Conservation (phyloP, 2,888 invertebrate species). For the Lasioglossum vierecki region DNA sequence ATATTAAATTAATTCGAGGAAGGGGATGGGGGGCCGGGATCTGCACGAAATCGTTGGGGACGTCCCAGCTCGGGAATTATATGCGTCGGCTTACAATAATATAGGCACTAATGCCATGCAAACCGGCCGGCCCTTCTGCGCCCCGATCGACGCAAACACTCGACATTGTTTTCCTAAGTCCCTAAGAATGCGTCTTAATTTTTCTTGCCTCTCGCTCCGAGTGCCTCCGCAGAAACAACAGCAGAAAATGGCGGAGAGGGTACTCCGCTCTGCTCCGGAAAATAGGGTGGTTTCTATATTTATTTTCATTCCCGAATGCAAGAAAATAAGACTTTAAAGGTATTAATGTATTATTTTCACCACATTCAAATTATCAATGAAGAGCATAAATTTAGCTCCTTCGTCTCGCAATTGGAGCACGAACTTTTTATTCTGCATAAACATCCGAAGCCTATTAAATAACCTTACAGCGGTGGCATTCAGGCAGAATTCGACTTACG, state of each 20-base stretch:
- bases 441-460: no score
- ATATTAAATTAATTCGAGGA: conserved; percentile 57
- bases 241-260: neutral
- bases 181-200: conserved; percentile 57
- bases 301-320: neutral
- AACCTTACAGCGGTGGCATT: no score
- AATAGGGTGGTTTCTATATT: neutral
- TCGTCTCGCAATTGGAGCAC: no score
- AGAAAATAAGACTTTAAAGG: neutral
- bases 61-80: conserved; percentile 71
- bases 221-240: conserved; percentile 33
- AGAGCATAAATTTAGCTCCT: no score
- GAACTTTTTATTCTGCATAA: no score
- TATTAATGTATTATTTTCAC: no score
- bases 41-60: conserved; percentile 45
- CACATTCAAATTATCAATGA: no score
- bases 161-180: conserved; percentile 51
- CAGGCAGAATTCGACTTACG: no score
- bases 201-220: conserved; percentile 29
- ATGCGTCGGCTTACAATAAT: conserved; percentile 82
- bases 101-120: conserved; percentile 81
- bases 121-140: conserved; percentile 60
- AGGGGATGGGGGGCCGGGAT: conserved; percentile 19
- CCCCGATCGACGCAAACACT: conserved; percentile 50
- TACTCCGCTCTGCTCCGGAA: neutral